Conservation (phyloP, 2,888 invertebrate genomes). For the Cephonodes hylas region DNA sequence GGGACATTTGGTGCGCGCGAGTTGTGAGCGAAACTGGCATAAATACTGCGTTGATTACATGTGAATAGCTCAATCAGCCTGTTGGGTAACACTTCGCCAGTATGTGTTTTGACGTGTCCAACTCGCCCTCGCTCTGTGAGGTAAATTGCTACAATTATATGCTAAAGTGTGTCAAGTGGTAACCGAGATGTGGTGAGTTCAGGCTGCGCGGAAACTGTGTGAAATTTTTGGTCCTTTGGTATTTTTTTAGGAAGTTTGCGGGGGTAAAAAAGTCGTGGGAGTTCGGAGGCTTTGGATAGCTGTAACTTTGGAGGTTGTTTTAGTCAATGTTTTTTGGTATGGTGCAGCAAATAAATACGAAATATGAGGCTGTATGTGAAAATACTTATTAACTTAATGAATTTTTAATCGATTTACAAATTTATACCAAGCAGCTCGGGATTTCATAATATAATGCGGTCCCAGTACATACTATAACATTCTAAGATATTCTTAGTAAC, state of each 20-base stretch:
- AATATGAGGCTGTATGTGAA: too few species aligned
- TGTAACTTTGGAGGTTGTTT: not conserved
- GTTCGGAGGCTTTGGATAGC: too few species aligned
- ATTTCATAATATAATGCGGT: too few species aligned
- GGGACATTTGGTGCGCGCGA: conserved; percentile 43
- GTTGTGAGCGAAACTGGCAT: conserved; percentile 56
- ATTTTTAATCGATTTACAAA: too few species aligned
- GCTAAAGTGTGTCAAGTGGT: conserved; percentile 70
- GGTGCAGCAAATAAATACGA: too few species aligned
- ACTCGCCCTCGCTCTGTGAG: conserved; percentile 41
- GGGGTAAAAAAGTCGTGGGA: not conserved
- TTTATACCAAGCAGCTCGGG: too few species aligned
- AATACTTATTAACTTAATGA: too few species aligned
- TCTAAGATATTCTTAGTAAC: too few species aligned
- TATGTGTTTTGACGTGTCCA: conserved; percentile 75
- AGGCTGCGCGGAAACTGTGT: conserved; percentile 28
- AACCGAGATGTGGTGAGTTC: conserved; percentile 41
- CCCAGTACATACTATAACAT: too few species aligned
- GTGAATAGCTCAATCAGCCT: conserved; percentile 70
- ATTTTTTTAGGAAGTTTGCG: not conserved
- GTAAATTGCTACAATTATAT: conserved; percentile 76
- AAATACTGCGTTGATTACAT: conserved; percentile 58
- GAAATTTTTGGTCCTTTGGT: not conserved
- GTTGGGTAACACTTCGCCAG: conserved; percentile 62
- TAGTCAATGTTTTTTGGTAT: too few species aligned